Evolutionary conservation across 2,888 invertebrate genomes (phyloP), one percentile per base, ranked within the genome.

Genomic region (Cephus pulcher): DNA sequence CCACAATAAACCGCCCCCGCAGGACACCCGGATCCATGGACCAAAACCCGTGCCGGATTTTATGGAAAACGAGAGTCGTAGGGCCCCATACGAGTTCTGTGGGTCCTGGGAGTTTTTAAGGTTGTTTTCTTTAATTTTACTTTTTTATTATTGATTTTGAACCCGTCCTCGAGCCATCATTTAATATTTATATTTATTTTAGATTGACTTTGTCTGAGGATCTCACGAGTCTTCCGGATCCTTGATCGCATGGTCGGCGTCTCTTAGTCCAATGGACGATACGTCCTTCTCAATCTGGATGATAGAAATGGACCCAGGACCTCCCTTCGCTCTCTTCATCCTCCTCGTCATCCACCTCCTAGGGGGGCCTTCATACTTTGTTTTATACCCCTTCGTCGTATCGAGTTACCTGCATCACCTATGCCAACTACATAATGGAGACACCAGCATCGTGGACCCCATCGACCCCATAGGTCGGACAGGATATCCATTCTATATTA

Each of bases 1-100:
- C 87, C 88, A 90, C 90, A 90, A 90, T 90, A 90, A 90, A 90
- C 90, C 90, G 90, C 90, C 90, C 88, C 87, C 86, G 86, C 80
- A 84, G 86, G 88, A 89, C 90, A 88, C 56, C 56, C 56, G 56
- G 56, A 56, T 56, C 56, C 56, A 56, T 56, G 56, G 56, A 56
- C 56, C 56, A 56, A 23, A 56, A 56, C 56, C 56, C 56, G 56
- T 56, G 56, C 56, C 56, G 56, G 56, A 23, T 56, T 23, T 9
- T 6, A 56, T 56, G 56, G 56, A 56, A 23, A 56, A 76, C 68
- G 68, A 34, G 34, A 12, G 34, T 75, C 56, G 2, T 23, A 56
- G 56, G 56, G 56, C 23, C 56, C 56, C 56, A 56, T 9, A 56
- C 2, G 56, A 9, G 56, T 23, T 56, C 6, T 23, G 23, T 23